Evolutionary conservation across 2,888 invertebrate species (phyloP).

Genomic region (Gerris lacustris): DNA sequence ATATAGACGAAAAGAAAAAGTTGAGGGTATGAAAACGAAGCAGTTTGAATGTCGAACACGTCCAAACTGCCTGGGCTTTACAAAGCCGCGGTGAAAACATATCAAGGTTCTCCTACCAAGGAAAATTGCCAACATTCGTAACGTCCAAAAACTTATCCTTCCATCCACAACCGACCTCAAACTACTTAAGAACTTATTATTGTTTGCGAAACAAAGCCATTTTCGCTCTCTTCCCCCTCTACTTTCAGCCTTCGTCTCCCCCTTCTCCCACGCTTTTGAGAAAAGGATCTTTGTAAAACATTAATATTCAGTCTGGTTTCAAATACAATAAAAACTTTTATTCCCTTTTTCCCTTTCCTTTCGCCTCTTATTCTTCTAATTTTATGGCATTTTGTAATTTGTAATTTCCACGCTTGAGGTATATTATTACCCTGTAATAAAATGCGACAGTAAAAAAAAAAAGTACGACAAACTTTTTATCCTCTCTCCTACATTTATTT

Average conservation of each 20-base stretch:
- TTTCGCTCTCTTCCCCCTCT: neutral
- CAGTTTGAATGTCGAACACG: neutral
- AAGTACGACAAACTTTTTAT: too few relatives aligned
- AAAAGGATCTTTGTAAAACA: neutral
- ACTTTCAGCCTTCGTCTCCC: too few relatives aligned
- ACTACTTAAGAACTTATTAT: constrained; percentile 1
- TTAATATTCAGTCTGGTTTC: constrained; percentile 1
- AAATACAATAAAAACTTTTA: too few relatives aligned
- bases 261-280: too few relatives aligned
- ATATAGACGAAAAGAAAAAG: too few relatives aligned
- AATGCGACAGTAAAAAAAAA: too few relatives aligned
- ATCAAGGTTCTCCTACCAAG: neutral
- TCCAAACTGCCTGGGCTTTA: neutral
- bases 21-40: neutral
- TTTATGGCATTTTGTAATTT: too few relatives aligned
- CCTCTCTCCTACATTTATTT: too few relatives aligned
- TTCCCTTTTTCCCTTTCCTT: too few relatives aligned
- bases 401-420: too few relatives aligned
- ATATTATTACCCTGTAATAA: too few relatives aligned
- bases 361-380: too few relatives aligned
- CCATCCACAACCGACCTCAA: neutral
- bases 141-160: neutral
- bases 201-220: constrained; percentile 1
- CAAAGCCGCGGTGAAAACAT: neutral
- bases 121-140: constrained; percentile 1